These are phyloP conservation scores for Rhagoletis zephyria DNA, from an alignment of 1,140 invertebrate species.

Conservation along the genomic window DNA sequence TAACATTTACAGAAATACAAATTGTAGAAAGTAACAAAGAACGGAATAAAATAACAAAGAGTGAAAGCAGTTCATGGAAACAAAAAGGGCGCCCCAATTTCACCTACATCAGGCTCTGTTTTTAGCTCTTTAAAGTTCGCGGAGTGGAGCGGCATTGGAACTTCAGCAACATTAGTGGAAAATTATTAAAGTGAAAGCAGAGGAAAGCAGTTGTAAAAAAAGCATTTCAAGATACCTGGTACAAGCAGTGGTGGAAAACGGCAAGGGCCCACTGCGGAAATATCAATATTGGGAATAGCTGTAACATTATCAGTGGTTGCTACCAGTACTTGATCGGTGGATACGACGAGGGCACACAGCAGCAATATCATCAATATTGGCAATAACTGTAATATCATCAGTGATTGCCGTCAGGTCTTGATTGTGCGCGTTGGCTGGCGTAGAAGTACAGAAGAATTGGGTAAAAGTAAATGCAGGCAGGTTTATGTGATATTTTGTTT, in stretches of 20 bases:
- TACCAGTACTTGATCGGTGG: not conserved
- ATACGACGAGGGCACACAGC: not conserved
- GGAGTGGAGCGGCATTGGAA: not conserved
- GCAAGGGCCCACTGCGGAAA: not conserved
- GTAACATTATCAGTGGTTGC: constrained; percentile 17
- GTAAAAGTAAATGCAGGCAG: constrained; percentile 54
- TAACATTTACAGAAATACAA: not conserved
- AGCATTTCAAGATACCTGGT: not conserved
- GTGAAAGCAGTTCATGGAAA: not conserved
- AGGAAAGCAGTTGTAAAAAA: not conserved
- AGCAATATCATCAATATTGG: not conserved
- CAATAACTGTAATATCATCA: constrained; percentile 7
- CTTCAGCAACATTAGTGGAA: not conserved
- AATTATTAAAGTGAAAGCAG: not conserved
- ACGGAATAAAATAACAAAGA: not conserved
- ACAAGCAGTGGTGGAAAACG: not conserved
- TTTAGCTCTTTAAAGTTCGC: not conserved
- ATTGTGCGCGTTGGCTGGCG: constrained; percentile 35
- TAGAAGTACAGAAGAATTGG: constrained; percentile 47
- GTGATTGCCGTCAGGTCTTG: constrained; percentile 23
- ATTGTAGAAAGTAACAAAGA: not conserved
- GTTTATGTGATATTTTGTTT: constrained; percentile 46
- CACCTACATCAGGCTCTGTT: not conserved
- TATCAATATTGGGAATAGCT: not conserved
- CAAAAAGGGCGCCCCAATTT: constrained; percentile 43